Evolutionary conservation across 2,797 vertebrate genomes (phyloP).

Genomic region (Tinamus major): DNA sequence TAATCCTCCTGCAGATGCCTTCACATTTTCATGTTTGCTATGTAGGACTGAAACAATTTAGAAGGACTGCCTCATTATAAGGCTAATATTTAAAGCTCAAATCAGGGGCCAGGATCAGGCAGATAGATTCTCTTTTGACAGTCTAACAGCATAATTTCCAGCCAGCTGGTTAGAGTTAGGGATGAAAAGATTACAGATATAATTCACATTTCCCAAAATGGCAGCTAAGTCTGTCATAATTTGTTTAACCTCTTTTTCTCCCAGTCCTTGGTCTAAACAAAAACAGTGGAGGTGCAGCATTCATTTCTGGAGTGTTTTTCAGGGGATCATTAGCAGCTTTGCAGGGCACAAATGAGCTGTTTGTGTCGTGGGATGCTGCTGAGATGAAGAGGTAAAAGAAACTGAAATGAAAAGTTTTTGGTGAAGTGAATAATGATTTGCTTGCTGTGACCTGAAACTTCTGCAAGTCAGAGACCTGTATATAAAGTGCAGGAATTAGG

Average conservation of each 20-base stretch:
- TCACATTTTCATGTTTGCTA: not conserved
- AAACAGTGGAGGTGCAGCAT: not conserved
- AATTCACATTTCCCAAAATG: not conserved
- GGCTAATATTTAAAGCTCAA: not conserved
- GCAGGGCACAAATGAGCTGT: not conserved
- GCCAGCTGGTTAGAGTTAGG: not conserved
- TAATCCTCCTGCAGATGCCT: not conserved
- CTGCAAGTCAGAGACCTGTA: not conserved
- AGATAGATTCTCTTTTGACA: not conserved
- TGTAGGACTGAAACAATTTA: not conserved
- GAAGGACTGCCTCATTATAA: not conserved
- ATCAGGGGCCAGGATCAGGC: not conserved
- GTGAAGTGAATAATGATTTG: not conserved
- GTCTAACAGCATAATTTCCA: not conserved
- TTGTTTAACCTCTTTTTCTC: not conserved
- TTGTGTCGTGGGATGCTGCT: not conserved
- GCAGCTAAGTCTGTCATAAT: not conserved
- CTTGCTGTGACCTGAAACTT: not conserved
- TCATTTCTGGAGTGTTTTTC: not conserved
- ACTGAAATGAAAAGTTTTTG: not conserved
- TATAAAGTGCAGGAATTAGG: not conserved
- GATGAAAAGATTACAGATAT: not conserved
- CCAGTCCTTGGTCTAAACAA: not conserved
- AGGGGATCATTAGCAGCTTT: not conserved
- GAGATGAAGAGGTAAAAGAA: not conserved